Percentiles rank a stretch among this genome's conserved stretches.
phyloP scores from a whole-genome alignment of 2,888 invertebrate species.

The Tachystola acroxantha region DNA sequence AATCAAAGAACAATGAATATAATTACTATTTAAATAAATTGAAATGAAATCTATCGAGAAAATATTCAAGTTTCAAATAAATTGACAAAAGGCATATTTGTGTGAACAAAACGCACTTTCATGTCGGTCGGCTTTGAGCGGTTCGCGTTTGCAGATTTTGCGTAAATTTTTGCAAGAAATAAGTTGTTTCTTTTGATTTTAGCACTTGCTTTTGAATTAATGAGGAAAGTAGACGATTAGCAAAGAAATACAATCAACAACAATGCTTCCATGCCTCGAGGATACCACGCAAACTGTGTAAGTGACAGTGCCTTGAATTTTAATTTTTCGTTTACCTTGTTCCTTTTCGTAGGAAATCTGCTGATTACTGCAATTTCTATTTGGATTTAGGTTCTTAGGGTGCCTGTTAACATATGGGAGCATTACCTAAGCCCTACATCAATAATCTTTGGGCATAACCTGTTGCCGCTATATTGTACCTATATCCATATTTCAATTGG shows the following conservation, averaged over 20 bases:
- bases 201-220: slow-evolving; percentile 38
- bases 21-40: too few species aligned
- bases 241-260: slow-evolving; percentile 55
- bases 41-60: too few species aligned
- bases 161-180: slow-evolving; percentile 28
- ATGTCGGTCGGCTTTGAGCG: slow-evolving; percentile 59
- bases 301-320: slow-evolving; percentile 36
- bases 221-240: slow-evolving; percentile 45
- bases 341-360: slow-evolving; percentile 1
- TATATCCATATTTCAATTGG: too few species aligned
- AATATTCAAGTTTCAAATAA: too few species aligned
- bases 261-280: slow-evolving; percentile 64
- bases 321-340: slow-evolving; percentile 6
- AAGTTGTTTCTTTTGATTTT: slow-evolving; percentile 30
- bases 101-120: slow-evolving; percentile 37
- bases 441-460: slow-evolving; percentile 4
- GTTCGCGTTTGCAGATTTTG: slow-evolving; percentile 44
- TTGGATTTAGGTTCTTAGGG: not conserved
- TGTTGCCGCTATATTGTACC: not conserved
- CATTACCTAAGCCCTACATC: not conserved
- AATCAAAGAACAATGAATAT: too few species aligned
- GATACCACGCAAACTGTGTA: slow-evolving; percentile 70
- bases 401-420: not conserved
- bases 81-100: too few species aligned
- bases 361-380: not conserved